Evolutionary conservation across 2,888 invertebrate species (phyloP), one percentile per base, ranked within the genome.

Genomic region (Sclerodermus sp.): DNA sequence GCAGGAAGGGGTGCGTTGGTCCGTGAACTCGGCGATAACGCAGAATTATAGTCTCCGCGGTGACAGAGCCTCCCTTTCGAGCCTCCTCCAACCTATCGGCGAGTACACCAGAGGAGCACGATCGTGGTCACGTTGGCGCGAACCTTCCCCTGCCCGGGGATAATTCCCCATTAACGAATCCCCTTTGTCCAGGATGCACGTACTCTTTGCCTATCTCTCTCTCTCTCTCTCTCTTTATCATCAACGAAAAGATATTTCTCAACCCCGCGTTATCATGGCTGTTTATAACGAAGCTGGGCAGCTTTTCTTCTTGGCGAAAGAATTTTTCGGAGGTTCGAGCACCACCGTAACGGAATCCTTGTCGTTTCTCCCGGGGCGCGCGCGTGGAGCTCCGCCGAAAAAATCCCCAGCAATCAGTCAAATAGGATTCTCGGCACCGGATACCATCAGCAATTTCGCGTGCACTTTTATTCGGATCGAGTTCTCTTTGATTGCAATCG

Each of bases 1-100:
- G 41, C 49, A 63, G 58, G 59, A 55, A 61, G 63, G 59, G 65
- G 68, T 59, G 72, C 75, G 69, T 70, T 75, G 69, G 74, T 52
- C 74, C 73, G 75, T 75, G 72, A 75, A 75, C 70, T 67, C 66
- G 60, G 69, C 68, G 75, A 75, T 75, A 75, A 75, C 73, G 68
- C 70, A 71, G 69, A 74, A 72, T 74, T 74, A 74, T 73, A 68
- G 73, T 67, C 62, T 46, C 46, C 53, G 48, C 48, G 59, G 53
- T 47, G 61, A 57, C 55, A 55, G 54, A 46, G 39, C 55, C 53
- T 48, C 57, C 58, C 55, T 51, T 63, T 55, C 51, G 53, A 47
- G 38, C 45, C 51, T 23, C 8, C 23, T 8, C 3, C 3, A 3
- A 23, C 34, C n/a, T 34, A 34, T 13, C 34, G 34, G 13, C 12